phyloP scores from a whole-genome alignment of 2,113 vertebrate genomes.

The Stigmatopora argus region DNA sequence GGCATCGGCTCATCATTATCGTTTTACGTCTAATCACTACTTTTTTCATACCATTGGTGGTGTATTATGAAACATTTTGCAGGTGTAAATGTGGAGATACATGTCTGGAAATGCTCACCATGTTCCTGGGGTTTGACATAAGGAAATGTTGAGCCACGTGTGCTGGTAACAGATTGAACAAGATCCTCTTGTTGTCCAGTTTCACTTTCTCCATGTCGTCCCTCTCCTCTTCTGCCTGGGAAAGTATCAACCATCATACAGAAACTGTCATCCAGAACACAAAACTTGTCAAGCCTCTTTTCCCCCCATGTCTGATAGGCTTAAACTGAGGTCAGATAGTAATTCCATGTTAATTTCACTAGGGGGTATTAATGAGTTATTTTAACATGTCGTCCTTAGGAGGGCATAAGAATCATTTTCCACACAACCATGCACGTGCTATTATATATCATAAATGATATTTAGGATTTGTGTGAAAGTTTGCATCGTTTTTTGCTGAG shows the following conservation, averaged over 20 bases:
- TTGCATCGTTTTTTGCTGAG: too few relatives aligned
- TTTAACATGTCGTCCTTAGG: neutral
- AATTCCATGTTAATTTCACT: constrained; percentile 49
- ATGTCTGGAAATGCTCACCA: constrained; percentile 74
- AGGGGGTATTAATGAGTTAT: constrained; percentile 57
- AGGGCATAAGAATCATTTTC: neutral
- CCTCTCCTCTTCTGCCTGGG: constrained; percentile 92
- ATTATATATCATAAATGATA: neutral
- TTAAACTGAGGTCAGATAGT: constrained; percentile 5
- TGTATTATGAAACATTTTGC: neutral
- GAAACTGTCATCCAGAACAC: constrained; percentile 14
- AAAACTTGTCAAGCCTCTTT: neutral
- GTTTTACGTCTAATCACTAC: neutral
- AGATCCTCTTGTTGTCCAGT: constrained; percentile 95
- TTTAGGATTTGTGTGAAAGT: neutral
- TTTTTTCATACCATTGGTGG: neutral
- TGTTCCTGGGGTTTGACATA: constrained; percentile 96
- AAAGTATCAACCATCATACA: constrained; percentile 4
- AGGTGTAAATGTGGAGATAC: neutral
- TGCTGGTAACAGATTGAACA: constrained; percentile 94
- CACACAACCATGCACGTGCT: constrained; percentile 17
- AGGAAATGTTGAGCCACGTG: constrained; percentile 98
- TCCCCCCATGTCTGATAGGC: neutral
- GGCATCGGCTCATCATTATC: too few relatives aligned
- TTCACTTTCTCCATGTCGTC: constrained; percentile 97